Percentiles rank a stretch among this genome's conserved stretches.
Evolutionary conservation across 1,140 invertebrate species (phyloP).

Genomic region (Coptotermes formosanus): DNA sequence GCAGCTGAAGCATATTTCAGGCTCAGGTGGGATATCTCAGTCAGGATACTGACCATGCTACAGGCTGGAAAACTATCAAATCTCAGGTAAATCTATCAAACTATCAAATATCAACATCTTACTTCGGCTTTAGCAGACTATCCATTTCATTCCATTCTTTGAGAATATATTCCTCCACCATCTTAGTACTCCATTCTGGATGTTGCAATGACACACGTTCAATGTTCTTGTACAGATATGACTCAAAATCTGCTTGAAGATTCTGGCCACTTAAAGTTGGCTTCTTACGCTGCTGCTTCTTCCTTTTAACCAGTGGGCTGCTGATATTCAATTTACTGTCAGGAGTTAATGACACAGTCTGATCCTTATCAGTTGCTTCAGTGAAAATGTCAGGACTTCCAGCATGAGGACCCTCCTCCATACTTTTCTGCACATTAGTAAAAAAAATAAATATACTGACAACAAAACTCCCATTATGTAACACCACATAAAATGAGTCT

Average conservation of each 20-base stretch:
- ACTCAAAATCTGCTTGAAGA: neutral
- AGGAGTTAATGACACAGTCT: neutral
- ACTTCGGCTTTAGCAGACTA: neutral
- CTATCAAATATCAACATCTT: neutral
- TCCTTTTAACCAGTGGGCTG: neutral
- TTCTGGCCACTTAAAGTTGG: neutral
- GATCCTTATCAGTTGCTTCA: neutral
- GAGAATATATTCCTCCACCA: constrained; percentile 19
- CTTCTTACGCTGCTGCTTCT: neutral
- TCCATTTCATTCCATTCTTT: constrained; percentile 18
- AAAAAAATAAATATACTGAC: too few species aligned
- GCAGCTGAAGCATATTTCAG: too few species aligned
- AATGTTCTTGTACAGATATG: neutral
- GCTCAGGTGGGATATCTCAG: too few species aligned
- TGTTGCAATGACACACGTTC: neutral
- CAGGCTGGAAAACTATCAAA: too few species aligned
- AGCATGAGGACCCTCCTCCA: neutral
- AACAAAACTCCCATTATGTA: too few species aligned
- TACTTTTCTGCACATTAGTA: too few species aligned
- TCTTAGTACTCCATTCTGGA: constrained; percentile 29
- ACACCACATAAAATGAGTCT: too few species aligned
- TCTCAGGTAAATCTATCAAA: too few species aligned
- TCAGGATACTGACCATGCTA: too few species aligned
- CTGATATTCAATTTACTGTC: neutral
- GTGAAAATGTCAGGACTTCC: neutral